Percentiles rank a stretch among this genome's conserved stretches.
Evolutionary conservation across 2,888 invertebrate genomes (phyloP).

Genomic region (Rugalucina vietnamica): DNA sequence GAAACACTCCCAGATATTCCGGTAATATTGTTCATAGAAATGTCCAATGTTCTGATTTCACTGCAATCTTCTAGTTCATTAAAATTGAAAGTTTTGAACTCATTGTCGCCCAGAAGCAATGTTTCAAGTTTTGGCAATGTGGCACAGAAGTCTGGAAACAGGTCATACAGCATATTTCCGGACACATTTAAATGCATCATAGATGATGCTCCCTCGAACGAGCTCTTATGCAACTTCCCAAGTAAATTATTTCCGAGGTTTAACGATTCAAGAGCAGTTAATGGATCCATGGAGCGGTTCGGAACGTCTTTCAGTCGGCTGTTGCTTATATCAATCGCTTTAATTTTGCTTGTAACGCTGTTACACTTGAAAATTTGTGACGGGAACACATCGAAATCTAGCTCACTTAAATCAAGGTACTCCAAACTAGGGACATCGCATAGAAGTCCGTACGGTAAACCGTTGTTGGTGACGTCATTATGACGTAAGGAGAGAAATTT

Average conservation of each 20-base stretch:
- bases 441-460: conserved; percentile 39
- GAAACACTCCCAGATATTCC: conserved; percentile 25
- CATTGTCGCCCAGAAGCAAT: conserved; percentile 38
- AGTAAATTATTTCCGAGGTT: conserved; percentile 36
- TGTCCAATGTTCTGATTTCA: conserved; percentile 24
- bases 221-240: conserved; percentile 30
- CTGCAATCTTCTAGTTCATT: conserved; percentile 35
- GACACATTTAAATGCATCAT: conserved; percentile 44
- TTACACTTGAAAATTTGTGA: conserved; percentile 45
- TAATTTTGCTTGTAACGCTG: conserved; percentile 20
- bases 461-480: conserved; percentile 13
- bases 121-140: conserved; percentile 42
- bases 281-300: conserved; percentile 28
- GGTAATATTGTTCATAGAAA: conserved; percentile 37
- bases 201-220: conserved; percentile 34
- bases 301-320: conserved; percentile 36
- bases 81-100: conserved; percentile 39
- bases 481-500: conserved; percentile 37
- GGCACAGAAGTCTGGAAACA: conserved; percentile 51
- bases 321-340: conserved; percentile 31
- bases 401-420: conserved; percentile 31
- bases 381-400: conserved; percentile 31
- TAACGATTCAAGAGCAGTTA: conserved; percentile 27
- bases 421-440: conserved; percentile 34
- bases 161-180: conserved; percentile 12